Evolutionary conservation across 2,888 invertebrate genomes (phyloP).

Genomic region (Mimumesa dahlbomi): DNA sequence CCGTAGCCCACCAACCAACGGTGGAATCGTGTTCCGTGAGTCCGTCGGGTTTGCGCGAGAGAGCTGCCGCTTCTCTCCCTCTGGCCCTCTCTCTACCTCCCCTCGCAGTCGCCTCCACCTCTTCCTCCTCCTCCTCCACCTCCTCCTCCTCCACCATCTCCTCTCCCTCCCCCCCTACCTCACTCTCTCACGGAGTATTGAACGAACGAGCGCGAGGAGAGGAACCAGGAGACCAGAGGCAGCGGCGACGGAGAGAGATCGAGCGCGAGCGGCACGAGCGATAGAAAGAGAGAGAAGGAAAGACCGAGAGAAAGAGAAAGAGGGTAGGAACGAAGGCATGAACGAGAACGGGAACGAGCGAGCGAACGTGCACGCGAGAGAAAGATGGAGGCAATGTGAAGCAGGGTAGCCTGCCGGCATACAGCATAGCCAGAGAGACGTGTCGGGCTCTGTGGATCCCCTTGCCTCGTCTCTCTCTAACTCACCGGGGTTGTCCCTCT

Average conservation of each 20-base stretch:
- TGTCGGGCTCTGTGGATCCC: constrained; percentile 72
- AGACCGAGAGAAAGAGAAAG: constrained; percentile 40
- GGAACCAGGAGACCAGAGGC: constrained; percentile 70
- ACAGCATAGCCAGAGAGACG: constrained; percentile 74
- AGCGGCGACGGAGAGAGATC: constrained; percentile 61
- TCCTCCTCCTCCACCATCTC: constrained; percentile 49
- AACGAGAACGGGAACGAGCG: constrained; percentile 2
- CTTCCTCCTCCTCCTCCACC: constrained; percentile 61
- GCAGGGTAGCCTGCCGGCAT: constrained; percentile 70
- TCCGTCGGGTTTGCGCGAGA: constrained; percentile 69
- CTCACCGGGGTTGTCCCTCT: constrained; percentile 1
- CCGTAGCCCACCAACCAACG: constrained; percentile 68
- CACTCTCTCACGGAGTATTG: constrained; percentile 74
- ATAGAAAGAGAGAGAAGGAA: constrained; percentile 44
- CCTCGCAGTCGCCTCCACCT: constrained; percentile 37
- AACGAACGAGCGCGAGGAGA: constrained; percentile 74
- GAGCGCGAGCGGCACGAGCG: no score
- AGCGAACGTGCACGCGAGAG: constrained; percentile 32
- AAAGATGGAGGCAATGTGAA: constrained; percentile 63
- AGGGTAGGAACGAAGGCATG: constrained; percentile 21
- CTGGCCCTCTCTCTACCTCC: constrained; percentile 45
- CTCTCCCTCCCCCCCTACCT: constrained; percentile 53
- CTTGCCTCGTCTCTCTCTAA: constrained; percentile 29
- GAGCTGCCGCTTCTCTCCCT: constrained; percentile 60
- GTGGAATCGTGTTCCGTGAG: constrained; percentile 69